Percentiles rank a stretch among this genome's conserved stretches.
Evolutionary conservation across 2,113 vertebrate genomes (phyloP).

Genomic region (Hippocampus guttulatus): DNA sequence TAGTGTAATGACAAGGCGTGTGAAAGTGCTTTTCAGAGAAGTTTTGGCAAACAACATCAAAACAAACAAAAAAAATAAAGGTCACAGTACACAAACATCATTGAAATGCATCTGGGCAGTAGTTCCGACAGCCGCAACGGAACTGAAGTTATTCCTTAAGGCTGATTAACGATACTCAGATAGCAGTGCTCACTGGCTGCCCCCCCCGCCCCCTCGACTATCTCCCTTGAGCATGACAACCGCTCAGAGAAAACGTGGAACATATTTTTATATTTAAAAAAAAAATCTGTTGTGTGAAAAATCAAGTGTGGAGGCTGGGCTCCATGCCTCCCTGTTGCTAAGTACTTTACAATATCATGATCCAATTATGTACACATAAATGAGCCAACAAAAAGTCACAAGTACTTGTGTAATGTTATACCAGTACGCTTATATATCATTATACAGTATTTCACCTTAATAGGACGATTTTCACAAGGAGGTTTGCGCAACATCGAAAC

Average conservation of each 20-base stretch:
- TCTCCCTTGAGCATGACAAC: constrained; percentile 34
- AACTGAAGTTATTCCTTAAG: constrained; percentile 45
- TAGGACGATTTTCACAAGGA: constrained; percentile 72
- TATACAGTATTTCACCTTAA: constrained; percentile 67
- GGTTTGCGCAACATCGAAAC: constrained; percentile 68
- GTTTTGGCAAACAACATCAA: constrained; percentile 49
- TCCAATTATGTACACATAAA: constrained; percentile 67
- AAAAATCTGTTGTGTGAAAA: constrained; percentile 39
- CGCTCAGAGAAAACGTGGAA: constrained; percentile 40
- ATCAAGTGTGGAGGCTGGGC: constrained; percentile 41
- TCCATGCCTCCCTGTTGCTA: constrained; percentile 38
- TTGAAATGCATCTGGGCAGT: constrained; percentile 52
- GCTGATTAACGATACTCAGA: constrained; percentile 59
- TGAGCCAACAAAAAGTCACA: constrained; percentile 64
- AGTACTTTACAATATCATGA: constrained; percentile 69
- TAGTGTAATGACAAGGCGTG: constrained; percentile 52
- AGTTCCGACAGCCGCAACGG: constrained; percentile 40
- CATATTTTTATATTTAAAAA: constrained; percentile 1
- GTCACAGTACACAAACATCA: constrained; percentile 59
- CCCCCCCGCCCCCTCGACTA: constrained; percentile 41
- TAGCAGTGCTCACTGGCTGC: constrained; percentile 61
- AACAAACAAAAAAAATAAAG: constrained; percentile 2
- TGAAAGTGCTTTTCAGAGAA: constrained; percentile 70
- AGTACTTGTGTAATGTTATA: constrained; percentile 70
- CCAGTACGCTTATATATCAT: constrained; percentile 66